Evolutionary conservation across 2,797 vertebrate species (phyloP).

Genomic region (Cephalopachus bancanus): DNA sequence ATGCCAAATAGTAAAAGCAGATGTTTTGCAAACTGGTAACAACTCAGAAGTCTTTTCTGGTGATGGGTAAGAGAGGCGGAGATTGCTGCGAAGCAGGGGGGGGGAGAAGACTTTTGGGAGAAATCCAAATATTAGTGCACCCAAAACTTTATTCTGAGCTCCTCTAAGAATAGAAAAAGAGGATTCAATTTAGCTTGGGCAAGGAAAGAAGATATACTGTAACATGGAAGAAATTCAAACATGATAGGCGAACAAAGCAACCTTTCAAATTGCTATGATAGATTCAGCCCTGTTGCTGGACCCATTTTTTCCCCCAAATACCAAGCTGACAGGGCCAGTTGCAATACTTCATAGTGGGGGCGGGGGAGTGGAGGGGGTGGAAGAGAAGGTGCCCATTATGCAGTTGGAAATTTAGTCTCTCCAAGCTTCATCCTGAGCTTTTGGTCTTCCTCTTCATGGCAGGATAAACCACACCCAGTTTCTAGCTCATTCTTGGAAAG

Average conservation of each 20-base stretch:
- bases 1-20: slow-evolving; percentile 90
- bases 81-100: slow-evolving; percentile 58
- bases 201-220: slow-evolving; percentile 85
- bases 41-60: slow-evolving; percentile 84
- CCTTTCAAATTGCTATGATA: slow-evolving; percentile 85
- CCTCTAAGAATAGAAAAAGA: slow-evolving; percentile 74
- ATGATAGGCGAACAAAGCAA: slow-evolving; percentile 79
- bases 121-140: slow-evolving; percentile 82
- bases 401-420: slow-evolving; percentile 70
- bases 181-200: slow-evolving; percentile 84
- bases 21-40: slow-evolving; percentile 88
- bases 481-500: slow-evolving; percentile 69
- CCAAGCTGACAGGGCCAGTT: slow-evolving; percentile 82
- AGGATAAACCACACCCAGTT: slow-evolving; percentile 21
- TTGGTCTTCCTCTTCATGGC: slow-evolving; percentile 53
- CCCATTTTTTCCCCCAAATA: slow-evolving; percentile 85
- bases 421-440: slow-evolving; percentile 64
- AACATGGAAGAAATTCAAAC: slow-evolving; percentile 87
- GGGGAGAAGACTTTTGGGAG: slow-evolving; percentile 79
- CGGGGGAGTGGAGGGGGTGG: background rate
- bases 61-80: slow-evolving; percentile 81
- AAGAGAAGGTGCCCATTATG: slow-evolving; percentile 71
- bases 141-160: slow-evolving; percentile 79
- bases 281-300: slow-evolving; percentile 83
- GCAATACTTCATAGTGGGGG: slow-evolving; percentile 73